Base-by-base conservation (phyloP, 35 echinoderm and acorn worm species). In the Chiridota heheva region DNA sequence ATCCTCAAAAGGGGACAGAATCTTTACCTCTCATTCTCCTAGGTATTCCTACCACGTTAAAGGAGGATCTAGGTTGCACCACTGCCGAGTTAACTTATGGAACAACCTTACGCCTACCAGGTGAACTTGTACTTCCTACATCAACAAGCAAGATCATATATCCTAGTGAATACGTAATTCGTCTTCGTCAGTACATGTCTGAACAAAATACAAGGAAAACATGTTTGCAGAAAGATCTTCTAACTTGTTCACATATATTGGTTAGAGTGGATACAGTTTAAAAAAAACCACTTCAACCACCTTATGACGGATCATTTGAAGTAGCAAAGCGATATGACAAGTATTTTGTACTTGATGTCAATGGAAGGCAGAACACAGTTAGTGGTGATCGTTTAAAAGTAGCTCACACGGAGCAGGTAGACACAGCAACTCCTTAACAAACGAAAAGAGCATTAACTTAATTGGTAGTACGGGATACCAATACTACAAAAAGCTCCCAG, bases 361-460 rank as follows among this genome's bases (percentile, higher is more conserved):
- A 83, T n/a, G 53, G 68, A 33, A 82, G 66, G 58, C 63, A 44
- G 7, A 78, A 88, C 24, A 70, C 61, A n/a, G 65, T 89, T n/a
- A 72, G 64, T 53, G 31, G 72, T 12, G 77, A 89, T 40, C 78
- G 86, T 47, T 68, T 89, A 8, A 89, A 82, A 47, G 36, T 55
- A 1, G 86, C 67, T 12, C 65, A 63, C 37, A 30, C 41, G 5
- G 10, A 17, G 18, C n/a, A 76, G 18, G 72, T 55, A 4, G 37
- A 1, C 5, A 25, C 36, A 8, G 10, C n/a, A 42, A 70, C 34
- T 20, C 4, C 30, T 20, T 42, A 42, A 42, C 67, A 12, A 62
- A 62, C 36, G n/a, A n/a, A n/a, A n/a, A n/a, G n/a, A n/a, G n/a
- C n/a, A n/a, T n/a, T n/a, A n/a, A n/a, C n/a, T n/a, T n/a, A n/a